Base-by-base conservation (phyloP, 2,888 invertebrate species). In the Hydraecia micacea region DNA sequence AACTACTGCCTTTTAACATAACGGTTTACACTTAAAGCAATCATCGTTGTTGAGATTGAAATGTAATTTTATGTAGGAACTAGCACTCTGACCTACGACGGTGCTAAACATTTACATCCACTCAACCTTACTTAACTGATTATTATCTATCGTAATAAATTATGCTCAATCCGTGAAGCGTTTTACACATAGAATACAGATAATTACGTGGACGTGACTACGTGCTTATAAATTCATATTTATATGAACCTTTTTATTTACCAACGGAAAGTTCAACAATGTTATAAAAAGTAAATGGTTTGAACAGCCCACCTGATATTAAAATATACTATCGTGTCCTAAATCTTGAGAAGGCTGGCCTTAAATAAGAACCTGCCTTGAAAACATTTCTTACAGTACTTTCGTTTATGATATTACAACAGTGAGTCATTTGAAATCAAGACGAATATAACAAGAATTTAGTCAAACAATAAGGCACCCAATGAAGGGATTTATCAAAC, bases 61-160 rank as follows among this genome's bases (percentile, higher is more conserved):
- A 94, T 92, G 92, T 93, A 93, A 94, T 95, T 93, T 93, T 92
- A 92, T 91, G 91, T 91, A 89, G 90, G 92, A 93, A 92, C 90
- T 90, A 91, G 91, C 90, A 89, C 91, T 90, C 84, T 91, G 90
- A 92, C 91, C 92, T 88, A 88, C 87, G 91, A 90, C 90, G 85
- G 83, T 88, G 89, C 86, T 88, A 88, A 90, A 86, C 90, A 91
- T 90, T 91, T 88, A 88, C 89, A 86, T 89, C 88, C 86, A 88
- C 81, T 84, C 82, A 82, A 86, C 80, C 80, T 80, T 79, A 84
- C 86, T 81, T 86, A 84, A 88, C 89, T 82, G 86, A 89, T 85
- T 84, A 89, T 85, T 84, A 83, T 87, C 82, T 83, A 84, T 84
- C 82, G 80, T 82, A 85, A 87, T 85, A 86, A 88, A 88, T 88